phyloP scores from a whole-genome alignment of 2,797 vertebrate genomes.

The Pseudocheirus occidentalis region DNA sequence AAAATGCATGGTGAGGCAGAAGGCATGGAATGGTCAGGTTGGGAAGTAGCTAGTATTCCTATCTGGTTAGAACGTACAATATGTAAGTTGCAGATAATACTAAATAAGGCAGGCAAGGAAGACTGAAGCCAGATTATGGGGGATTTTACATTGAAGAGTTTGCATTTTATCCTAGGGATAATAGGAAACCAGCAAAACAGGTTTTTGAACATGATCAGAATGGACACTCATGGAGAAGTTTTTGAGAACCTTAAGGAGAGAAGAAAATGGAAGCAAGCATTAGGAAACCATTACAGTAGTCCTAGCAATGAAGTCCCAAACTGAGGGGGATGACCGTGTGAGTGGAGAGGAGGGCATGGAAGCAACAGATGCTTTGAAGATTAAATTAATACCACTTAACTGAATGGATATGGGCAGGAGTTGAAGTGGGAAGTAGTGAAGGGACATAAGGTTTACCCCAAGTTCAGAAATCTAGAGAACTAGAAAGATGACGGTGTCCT shows the following conservation, averaged over 20 bases:
- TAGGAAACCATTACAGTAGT: background rate
- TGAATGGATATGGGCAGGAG: background rate
- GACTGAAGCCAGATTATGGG: background rate
- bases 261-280: background rate
- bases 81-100: background rate
- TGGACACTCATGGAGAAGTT: background rate
- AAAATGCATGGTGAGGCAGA: background rate
- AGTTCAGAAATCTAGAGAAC: background rate
- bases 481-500: background rate
- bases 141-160: background rate
- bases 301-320: background rate
- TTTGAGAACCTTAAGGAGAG: background rate
- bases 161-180: background rate
- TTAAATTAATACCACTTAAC: background rate
- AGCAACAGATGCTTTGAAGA: background rate
- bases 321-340: background rate
- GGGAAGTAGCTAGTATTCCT: background rate
- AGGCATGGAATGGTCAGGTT: background rate
- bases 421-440: background rate
- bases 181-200: background rate
- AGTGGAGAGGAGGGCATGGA: background rate
- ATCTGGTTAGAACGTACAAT: background rate
- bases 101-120: background rate
- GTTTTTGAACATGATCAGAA: background rate
- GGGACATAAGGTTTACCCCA: background rate